Base-by-base conservation (phyloP, 2,113 vertebrate genomes). In the Bambusicola thoracicus region DNA sequence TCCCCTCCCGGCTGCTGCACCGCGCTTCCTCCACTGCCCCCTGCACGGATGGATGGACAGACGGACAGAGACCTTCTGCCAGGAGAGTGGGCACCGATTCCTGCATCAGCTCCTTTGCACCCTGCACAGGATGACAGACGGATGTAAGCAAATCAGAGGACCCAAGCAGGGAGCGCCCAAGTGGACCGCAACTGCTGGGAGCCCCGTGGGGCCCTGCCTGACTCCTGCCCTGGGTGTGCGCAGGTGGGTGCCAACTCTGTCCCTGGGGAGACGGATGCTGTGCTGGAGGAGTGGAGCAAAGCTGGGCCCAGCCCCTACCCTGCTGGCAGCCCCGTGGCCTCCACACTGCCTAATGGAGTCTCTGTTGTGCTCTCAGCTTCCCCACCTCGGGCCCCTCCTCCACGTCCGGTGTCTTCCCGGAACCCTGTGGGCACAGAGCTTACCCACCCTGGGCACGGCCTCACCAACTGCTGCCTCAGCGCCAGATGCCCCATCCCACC, bases 211-310 rank as follows among this genome's bases (percentile, higher is more conserved):
- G 43, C 49, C 36, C 41, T 59, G 32, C 21, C 46, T 55, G 68
- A 6, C 72, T 78, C 34, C 36, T 81, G 43, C 25, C 85, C 84
- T 53, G 3, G 11, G 72, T 18, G 5, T 85, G 88, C 34, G 87
- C 93, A 97, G 93, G 95, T 96, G 94, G 96, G 93, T 97, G 92
- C 75, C 4, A 5, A 73, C 58, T 10, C 59, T 75, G 43, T 78
- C 41, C 53, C 51, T 3, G 4, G 59, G 72, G 67, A 1, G 43
- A 81, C 30, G 11, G 56, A 44, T 22, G 40, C 72, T 84, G 79
- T 30, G 25, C 30, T 62, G 51, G 41, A 62, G 48, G 18, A 18
- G 18, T 59, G 38, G 74, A 78, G 18, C 21, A 62, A 21, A 49
- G 67, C 49, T 46, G 46, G 75, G 55, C 27, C 53, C 30, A 74